Conservation (phyloP, 2,888 invertebrate species). For the Xanthorhoe spadicearia region DNA sequence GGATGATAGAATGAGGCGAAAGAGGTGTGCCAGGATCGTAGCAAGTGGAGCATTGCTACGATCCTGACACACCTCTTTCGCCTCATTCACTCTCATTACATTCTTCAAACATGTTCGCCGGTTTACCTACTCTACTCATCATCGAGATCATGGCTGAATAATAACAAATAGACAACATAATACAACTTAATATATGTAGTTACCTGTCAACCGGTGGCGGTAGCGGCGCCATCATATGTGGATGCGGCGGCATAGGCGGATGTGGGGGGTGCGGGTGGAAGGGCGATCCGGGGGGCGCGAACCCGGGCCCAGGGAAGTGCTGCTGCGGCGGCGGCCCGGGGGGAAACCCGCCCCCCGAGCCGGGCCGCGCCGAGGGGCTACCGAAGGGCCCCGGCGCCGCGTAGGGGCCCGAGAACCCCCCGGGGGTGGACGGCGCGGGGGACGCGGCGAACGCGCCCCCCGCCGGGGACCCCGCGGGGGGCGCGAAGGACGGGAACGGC, state of each 20-base stretch:
- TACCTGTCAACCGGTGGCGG: conserved; percentile 92
- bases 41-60: no score
- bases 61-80: no score
- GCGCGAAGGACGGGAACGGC: conserved; percentile 92
- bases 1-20: no score
- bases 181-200: not conserved
- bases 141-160: no score
- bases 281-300: conserved; percentile 90
- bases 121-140: no score
- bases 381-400: conserved; percentile 88
- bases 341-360: conserved; percentile 93
- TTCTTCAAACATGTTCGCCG: no score
- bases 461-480: conserved; percentile 90
- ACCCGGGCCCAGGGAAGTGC: conserved; percentile 90
- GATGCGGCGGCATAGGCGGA: conserved; percentile 92
- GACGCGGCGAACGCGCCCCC: conserved; percentile 89
- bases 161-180: no score
- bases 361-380: conserved; percentile 88
- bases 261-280: conserved; percentile 94
- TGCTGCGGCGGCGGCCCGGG: conserved; percentile 89
- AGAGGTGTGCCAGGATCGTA: no score
- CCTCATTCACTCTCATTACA: no score
- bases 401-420: conserved; percentile 88
- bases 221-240: conserved; percentile 82
- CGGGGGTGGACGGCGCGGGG: conserved; percentile 89